Percentiles rank a stretch among this genome's conserved stretches.
Evolutionary conservation across 1,140 invertebrate genomes (phyloP).

Genomic region (Arctopsyche grandis): DNA sequence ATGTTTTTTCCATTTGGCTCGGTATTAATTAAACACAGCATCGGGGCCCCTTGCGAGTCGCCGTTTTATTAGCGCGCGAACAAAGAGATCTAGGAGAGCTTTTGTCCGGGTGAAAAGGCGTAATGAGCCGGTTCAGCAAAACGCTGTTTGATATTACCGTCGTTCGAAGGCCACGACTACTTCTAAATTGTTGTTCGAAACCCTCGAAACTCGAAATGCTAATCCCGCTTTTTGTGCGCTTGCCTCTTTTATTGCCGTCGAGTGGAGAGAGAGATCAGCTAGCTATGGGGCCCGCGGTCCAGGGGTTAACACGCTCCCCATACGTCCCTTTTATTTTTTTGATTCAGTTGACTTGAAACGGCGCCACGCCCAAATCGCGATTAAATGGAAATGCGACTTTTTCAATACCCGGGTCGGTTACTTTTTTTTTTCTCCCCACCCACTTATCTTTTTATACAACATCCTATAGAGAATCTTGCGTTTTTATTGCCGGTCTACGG

Average conservation of each 20-base stretch:
- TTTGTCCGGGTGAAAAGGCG: constrained; percentile 20
- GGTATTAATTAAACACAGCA: constrained; percentile 26
- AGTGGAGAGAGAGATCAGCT: background rate
- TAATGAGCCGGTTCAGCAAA: constrained; percentile 36
- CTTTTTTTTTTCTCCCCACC: background rate
- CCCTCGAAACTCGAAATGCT: constrained; percentile 21
- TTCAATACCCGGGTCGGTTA: no score
- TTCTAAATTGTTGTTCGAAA: background rate
- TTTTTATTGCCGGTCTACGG: constrained; percentile 3
- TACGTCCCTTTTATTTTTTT: constrained; percentile 8
- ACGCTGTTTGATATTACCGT: constrained; percentile 24
- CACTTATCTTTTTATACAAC: background rate
- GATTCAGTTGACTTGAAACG: background rate
- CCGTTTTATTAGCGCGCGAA: constrained; percentile 30
- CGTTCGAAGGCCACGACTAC: no score
- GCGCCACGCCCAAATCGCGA: constrained; percentile 4
- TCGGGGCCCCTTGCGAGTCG: background rate
- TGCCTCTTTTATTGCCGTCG: background rate
- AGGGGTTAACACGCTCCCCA: background rate
- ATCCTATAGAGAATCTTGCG: background rate
- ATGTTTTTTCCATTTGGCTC: constrained; percentile 1
- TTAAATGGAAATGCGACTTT: constrained; percentile 24
- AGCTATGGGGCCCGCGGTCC: no score
- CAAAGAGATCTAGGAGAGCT: background rate
- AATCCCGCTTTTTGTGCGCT: constrained; percentile 28